phyloP scores from a whole-genome alignment of 2,888 invertebrate genomes.

The Cephus pygmeus region DNA sequence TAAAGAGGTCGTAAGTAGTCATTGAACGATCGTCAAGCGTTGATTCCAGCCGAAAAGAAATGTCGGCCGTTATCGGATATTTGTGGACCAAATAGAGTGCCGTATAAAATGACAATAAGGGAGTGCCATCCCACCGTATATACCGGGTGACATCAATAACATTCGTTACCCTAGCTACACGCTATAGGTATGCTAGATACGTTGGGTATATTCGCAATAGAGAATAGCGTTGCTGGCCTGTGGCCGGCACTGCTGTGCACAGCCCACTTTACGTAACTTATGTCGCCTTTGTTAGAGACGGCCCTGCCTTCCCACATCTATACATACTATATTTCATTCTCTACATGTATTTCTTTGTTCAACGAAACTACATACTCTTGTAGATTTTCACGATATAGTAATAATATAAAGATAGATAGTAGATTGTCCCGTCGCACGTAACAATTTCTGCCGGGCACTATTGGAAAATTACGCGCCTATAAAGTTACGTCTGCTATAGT shows the following conservation, averaged over 20 bases:
- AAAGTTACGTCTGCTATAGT: background rate
- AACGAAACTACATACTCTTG: background rate
- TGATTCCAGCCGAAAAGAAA: conserved; percentile 14
- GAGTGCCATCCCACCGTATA: conserved; percentile 41
- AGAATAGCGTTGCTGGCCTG: conserved; percentile 35
- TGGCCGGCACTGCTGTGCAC: conserved; percentile 31
- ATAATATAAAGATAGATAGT: background rate
- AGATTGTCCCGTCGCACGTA: background rate
- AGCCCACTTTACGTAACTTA: conserved; percentile 56
- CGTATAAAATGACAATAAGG: conserved; percentile 61
- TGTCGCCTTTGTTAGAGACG: conserved; percentile 53
- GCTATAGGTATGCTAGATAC: background rate
- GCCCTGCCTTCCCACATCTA: conserved; percentile 24
- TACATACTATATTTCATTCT: background rate
- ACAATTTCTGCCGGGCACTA: background rate
- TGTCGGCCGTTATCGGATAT: conserved; percentile 51
- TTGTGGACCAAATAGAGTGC: conserved; percentile 50
- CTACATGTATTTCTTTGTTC: conserved; percentile 1
- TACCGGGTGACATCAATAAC: conserved; percentile 54
- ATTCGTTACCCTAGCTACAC: conserved; percentile 52
- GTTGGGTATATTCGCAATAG: conserved; percentile 25
- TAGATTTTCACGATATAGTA: background rate
- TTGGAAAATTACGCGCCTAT: background rate
- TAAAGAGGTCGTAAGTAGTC: background rate
- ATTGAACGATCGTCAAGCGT: background rate